Base-by-base conservation (phyloP, 2,113 vertebrate genomes). In the Microtus ochrogaster region DNA sequence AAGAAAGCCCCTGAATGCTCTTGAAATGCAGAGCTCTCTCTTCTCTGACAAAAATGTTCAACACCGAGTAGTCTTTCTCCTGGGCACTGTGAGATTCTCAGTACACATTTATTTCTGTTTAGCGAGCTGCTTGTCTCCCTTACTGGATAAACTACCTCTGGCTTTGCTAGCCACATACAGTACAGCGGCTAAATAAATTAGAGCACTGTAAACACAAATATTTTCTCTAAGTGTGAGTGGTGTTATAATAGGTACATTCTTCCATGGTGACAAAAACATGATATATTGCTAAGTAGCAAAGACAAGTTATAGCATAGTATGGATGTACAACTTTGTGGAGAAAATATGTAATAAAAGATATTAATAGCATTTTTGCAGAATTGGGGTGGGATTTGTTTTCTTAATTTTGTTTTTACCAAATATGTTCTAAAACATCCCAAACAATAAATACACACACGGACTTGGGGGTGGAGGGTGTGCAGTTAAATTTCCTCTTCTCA, bases 341-440 rank as follows among this genome's bases (percentile, higher is more conserved):
- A 16, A 39, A 1, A 19, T 30, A 22, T 7, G 26, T 33, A 4
- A 72, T 0, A 63, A 73, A 58, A 82, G 0, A 52, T 4, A 65
- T 7, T 36, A 3, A 36, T 58, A 13, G 36, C 55, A 52, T 9
- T 65, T 91, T 85, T 77, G 36, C 30, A 73, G n/a, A 66, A 21
- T 58, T 47, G 30, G n/a, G 3, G 2, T 49, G 33, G 63, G 4
- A 78, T 24, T 52, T 39, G 61, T 77, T 77, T 63, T 63, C 81
- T 91, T 95, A 58, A 81, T 81, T 92, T 85, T 65, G 63, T n/a
- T 36, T 28, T 95, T 58, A 58, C 58, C 81, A 65, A 11, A 41
- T 70, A 16, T 92, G 83, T 77, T 90, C 47, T 55, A 47, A 36
- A 89, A 74, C 76, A 65, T 33, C 24, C 73, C 49, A 88, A 88